Percentiles rank a stretch among this genome's conserved stretches.
Evolutionary conservation across 1,140 invertebrate species (phyloP).

Genomic region (Diabrotica undecimpunctata): DNA sequence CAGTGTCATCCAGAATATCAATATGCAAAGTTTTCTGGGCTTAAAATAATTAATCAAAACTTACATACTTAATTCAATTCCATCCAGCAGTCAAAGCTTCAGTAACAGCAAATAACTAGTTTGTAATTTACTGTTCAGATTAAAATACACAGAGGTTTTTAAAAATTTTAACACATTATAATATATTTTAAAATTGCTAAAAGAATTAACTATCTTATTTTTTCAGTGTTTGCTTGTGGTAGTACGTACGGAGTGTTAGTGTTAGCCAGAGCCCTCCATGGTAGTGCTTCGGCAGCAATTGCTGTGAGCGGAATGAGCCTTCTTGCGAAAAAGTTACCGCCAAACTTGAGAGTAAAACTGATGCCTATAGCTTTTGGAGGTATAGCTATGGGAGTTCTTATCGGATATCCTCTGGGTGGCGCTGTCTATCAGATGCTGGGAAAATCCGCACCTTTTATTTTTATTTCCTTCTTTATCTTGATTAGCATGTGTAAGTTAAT

Average conservation of each 20-base stretch:
- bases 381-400: conserved; percentile 71
- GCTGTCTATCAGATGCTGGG: conserved; percentile 71
- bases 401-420: conserved; percentile 77
- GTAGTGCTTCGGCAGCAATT: conserved; percentile 79
- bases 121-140: too few species aligned
- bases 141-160: too few species aligned
- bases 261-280: conserved; percentile 79
- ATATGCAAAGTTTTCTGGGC: too few species aligned
- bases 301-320: conserved; percentile 70
- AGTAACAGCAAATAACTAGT: too few species aligned
- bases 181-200: too few species aligned
- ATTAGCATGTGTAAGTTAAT: conserved; percentile 48
- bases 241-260: conserved; percentile 71
- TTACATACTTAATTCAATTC: too few species aligned
- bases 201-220: conserved; percentile 12
- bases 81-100: too few species aligned
- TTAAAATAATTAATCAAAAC: too few species aligned
- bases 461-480: conserved; percentile 62
- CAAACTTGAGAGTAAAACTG: conserved; percentile 60
- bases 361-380: conserved; percentile 79
- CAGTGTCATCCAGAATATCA: too few species aligned
- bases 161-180: too few species aligned
- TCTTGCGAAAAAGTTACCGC: conserved; percentile 57
- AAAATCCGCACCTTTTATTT: conserved; percentile 69
- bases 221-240: conserved; percentile 78